These are phyloP conservation scores for Agrotis exclamationis DNA, from an alignment of 2,888 invertebrate genomes.

Conservation along the genomic window DNA sequence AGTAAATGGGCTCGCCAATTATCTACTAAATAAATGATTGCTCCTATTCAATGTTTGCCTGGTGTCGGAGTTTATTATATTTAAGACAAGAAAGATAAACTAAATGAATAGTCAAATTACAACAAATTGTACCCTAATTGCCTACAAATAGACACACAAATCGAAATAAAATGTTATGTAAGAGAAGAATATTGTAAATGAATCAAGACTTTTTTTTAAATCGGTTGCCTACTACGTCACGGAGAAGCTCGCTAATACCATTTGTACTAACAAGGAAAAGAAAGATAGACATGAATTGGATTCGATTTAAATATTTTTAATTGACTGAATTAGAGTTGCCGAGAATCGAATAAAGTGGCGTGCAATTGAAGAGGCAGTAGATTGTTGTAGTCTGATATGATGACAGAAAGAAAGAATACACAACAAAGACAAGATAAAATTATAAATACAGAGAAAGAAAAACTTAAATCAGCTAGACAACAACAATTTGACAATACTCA, in stretches of 20 bases:
- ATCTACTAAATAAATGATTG: neutral
- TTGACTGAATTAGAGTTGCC: neutral
- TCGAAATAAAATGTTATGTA: slow-evolving; percentile 45
- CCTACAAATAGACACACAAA: slow-evolving; percentile 12
- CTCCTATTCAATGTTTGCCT: neutral
- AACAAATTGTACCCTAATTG: slow-evolving; percentile 1
- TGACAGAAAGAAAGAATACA: no score
- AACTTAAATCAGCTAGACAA: no score
- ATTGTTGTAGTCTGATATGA: no score
- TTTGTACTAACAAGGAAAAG: slow-evolving; percentile 58
- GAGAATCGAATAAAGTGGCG: no score
- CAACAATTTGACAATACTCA: no score
- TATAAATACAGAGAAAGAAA: no score
- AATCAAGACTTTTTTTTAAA: slow-evolving; percentile 58
- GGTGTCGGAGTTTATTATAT: neutral
- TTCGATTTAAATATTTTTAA: slow-evolving; percentile 4
- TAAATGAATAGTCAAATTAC: slow-evolving; percentile 11
- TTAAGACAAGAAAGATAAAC: neutral
- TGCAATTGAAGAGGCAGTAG: no score
- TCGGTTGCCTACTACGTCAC: slow-evolving; percentile 50
- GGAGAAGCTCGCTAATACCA: slow-evolving; percentile 47
- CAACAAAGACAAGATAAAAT: no score
- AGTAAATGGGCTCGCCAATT: no score
- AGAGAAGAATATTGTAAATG: slow-evolving; percentile 57
- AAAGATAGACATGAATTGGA: slow-evolving; percentile 52